Evolutionary conservation across 2,888 invertebrate species (phyloP), one percentile per base, ranked within the genome.

Genomic region (Auanema freiburgensis): DNA sequence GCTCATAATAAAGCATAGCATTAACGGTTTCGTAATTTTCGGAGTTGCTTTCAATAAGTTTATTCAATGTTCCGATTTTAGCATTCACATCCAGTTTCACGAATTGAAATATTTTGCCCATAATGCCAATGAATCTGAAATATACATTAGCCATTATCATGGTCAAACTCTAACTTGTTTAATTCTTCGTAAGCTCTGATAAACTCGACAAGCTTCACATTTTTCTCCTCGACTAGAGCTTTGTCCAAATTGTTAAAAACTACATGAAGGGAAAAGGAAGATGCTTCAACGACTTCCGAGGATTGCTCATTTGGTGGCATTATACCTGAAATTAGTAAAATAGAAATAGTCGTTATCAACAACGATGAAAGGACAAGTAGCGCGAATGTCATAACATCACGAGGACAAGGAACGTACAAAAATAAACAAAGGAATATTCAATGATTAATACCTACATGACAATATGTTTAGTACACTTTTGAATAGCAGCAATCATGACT

Each of bases 61-160:
- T 50, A 4, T 49, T 55, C 23, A 72, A 56, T 11, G 57, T 33
- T 14, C 56, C 51, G n/a, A 66, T 67, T 41, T 72, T 72, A 25
- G 64, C 67, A 3, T 56, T 57, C 12, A 72, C 65, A 43, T 72
- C 72, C 14, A 64, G 62, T 43, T 70, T 66, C 5, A 72, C 72
- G 40, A 72, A 72, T n/a, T 70, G 66, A 57, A 72, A 72, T 14
- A 72, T 72, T 40, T 62, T 67, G n/a, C 72, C 72, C 46, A 72
- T 67, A 61, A 66, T 66, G 51, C 58, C 54, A 50, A 72, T 66
- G 43, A 72, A 70, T 51, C 66, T 71, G 51, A 25, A 57, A 54
- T 12, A 14, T 50, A 52, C 14, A 51, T 14, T 51, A n/a, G 51
- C 8, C 16, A 33, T 57, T 41, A 43, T 43, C 16, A 12, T n/a